These are phyloP conservation scores for Sphinx pinastri DNA, from an alignment of 2,888 invertebrate genomes.

Conservation along the genomic window DNA sequence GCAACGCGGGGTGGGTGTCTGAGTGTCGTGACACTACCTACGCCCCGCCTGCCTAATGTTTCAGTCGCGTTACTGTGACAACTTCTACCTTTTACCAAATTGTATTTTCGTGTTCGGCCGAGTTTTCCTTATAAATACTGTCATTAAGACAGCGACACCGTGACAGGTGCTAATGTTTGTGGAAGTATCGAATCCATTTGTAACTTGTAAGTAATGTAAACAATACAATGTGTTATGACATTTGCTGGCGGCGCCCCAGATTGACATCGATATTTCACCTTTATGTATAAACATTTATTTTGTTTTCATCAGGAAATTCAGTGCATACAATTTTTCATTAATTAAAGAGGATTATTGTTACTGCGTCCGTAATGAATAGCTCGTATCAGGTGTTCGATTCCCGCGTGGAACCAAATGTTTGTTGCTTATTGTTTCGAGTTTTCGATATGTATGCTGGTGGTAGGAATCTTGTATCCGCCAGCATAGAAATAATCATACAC, in stretches of 20 bases:
- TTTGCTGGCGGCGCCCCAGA: conserved; percentile 49
- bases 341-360: too few relatives aligned
- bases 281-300: conserved; percentile 16
- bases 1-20: conserved; percentile 47
- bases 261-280: conserved; percentile 46
- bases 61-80: conserved; percentile 79
- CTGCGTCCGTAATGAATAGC: too few relatives aligned
- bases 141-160: conserved; percentile 78
- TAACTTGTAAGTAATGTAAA: conserved; percentile 71
- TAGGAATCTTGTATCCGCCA: too few relatives aligned
- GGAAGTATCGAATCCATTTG: conserved; percentile 71
- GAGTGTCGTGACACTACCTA: conserved; percentile 54
- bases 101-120: conserved; percentile 82
- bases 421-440: too few relatives aligned
- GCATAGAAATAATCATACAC: too few relatives aligned
- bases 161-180: conserved; percentile 80
- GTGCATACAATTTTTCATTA: background rate
- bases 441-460: too few relatives aligned
- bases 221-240: conserved; percentile 63
- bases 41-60: conserved; percentile 72
- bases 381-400: background rate
- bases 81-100: conserved; percentile 81
- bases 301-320: background rate
- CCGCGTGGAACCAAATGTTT: too few relatives aligned
- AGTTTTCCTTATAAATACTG: conserved; percentile 84